A percentile compares a stretch with the other conserved stretches of the same genome.
Evolutionary conservation across 2,888 invertebrate species (phyloP).

Genomic region (Allophyes oxyacanthae): DNA sequence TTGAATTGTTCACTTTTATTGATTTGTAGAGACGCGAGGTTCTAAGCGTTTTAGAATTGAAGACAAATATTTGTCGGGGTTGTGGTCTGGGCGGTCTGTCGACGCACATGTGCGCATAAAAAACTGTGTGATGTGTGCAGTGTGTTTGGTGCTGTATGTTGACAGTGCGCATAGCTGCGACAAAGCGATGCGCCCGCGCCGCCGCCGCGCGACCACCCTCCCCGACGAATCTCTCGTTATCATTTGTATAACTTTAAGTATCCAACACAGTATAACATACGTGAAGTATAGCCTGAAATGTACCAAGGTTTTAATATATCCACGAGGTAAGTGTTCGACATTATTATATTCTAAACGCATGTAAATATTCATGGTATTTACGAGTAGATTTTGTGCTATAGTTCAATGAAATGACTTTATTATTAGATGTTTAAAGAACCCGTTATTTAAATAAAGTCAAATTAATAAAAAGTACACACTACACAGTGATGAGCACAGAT

Average conservation of each 20-base stretch:
- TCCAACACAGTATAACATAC: conserved; percentile 38
- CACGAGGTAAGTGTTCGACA: conserved; percentile 28
- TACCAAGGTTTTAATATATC: conserved; percentile 32
- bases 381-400: conserved; percentile 33
- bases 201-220: conserved; percentile 74
- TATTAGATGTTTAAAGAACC: conserved; percentile 32
- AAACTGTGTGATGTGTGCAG: conserved; percentile 80
- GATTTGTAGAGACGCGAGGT: conserved; percentile 75
- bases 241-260: conserved; percentile 65
- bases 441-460: conserved; percentile 1
- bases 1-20: conserved; percentile 75
- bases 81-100: conserved; percentile 81
- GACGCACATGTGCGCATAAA: conserved; percentile 82
- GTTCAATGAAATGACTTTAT: conserved; percentile 36
- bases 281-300: conserved; percentile 40
- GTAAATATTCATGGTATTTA: conserved; percentile 35
- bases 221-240: conserved; percentile 62
- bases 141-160: conserved; percentile 77
- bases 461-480: conserved; percentile 20
- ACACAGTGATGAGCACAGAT: no score
- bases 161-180: conserved; percentile 86
- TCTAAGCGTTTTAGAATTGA: conserved; percentile 86
- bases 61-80: conserved; percentile 85
- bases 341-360: conserved; percentile 40
- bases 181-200: conserved; percentile 68